Conservation (phyloP, 2,113 vertebrate genomes). For the Chelonoidis abingdonii region DNA sequence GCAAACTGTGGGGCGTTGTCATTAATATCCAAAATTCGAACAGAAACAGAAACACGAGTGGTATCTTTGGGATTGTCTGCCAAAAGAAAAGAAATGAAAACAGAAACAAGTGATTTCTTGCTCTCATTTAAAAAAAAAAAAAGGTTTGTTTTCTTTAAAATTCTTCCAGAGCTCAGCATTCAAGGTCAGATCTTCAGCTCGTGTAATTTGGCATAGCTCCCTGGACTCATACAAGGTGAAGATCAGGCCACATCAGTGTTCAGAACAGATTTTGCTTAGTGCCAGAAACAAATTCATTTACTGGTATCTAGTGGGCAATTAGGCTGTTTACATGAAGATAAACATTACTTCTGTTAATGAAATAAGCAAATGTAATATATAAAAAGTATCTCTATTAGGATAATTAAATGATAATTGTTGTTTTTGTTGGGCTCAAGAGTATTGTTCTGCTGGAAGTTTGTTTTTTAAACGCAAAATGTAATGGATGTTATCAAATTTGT, state of each 20-base stretch:
- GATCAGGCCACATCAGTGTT: neutral
- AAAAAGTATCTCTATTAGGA: neutral
- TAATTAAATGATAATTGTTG: neutral
- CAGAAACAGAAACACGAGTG: slow-evolving; percentile 91
- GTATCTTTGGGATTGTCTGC: slow-evolving; percentile 91
- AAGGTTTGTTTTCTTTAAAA: neutral
- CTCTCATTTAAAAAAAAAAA: neutral
- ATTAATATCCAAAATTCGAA: slow-evolving; percentile 95
- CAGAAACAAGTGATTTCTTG: neutral
- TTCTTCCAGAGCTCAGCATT: neutral
- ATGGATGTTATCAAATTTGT: neutral
- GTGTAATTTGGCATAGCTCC: neutral
- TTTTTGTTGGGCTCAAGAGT: neutral
- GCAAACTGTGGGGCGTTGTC: slow-evolving; percentile 97
- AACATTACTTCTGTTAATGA: neutral
- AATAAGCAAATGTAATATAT: slow-evolving; percentile 33
- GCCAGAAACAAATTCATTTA: neutral
- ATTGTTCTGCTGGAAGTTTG: slow-evolving; percentile 11
- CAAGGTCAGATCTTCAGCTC: neutral
- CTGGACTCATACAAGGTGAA: neutral
- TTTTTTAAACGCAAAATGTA: neutral
- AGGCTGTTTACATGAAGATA: neutral
- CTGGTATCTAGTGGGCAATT: neutral
- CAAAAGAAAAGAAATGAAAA: slow-evolving; percentile 7
- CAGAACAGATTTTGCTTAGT: neutral